Evolutionary conservation across 2,113 vertebrate genomes (phyloP), one percentile per base, ranked within the genome.

Genomic region (Abramis brama): DNA sequence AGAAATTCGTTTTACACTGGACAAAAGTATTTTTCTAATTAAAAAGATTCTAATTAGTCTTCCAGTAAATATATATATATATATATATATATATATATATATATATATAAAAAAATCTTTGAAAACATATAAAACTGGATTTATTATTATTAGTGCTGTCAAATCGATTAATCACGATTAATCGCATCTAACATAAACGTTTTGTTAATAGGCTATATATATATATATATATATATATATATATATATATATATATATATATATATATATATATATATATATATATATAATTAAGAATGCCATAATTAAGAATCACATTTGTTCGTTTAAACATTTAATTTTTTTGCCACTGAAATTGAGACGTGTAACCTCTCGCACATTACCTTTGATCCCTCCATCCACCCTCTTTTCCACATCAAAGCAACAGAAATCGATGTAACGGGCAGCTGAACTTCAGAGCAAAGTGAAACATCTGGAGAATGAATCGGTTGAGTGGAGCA

Each of bases 401-500:
- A 81, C 68, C 83, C 45, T 79, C 85, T 70, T 87, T 84, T 84
- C 62, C 13, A 89, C 91, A 85, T 91, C 90, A 91, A 88, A 90
- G 88, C 91, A 83, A 66, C 85, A 88, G 84, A 89, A 90, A 89
- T 84, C 89, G 87, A 93, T 88, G 33, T 87, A 80, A 57, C 50
- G 89, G 91, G 85, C 86, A 84, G 57, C 60, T 74, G 84, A 77
- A 64, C 68, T 83, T 50, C 43, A 89, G 88, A 86, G 88, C 83
- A 30, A 88, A 89, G 91, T 87, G 10, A 92, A 92, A 87, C 94
- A 92, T 93, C 92, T 95, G 93, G 92, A 93, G 87, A 93, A 92
- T 83, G 83, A 79, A 85, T 87, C 74, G 66, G 59, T 45, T 50
- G 43, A 75, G 66, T 84, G 43, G 68, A 82, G 85, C 74, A 88